These are phyloP conservation scores for Paramormyrops kingsleyae DNA, from an alignment of 2,113 vertebrate genomes.

Conservation along the genomic window DNA sequence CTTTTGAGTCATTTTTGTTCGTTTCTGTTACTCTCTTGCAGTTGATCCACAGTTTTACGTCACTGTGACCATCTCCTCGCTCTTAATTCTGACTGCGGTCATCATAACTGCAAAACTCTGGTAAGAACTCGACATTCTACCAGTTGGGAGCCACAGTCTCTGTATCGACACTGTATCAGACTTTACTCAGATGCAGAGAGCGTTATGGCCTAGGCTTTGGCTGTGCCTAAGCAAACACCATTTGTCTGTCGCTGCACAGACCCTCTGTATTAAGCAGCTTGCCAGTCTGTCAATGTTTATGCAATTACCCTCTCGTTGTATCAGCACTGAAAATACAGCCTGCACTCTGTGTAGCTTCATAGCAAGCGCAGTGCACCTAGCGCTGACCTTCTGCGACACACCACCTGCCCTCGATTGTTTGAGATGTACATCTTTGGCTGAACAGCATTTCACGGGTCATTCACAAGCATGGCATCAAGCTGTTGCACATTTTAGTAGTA, in stretches of 20 bases:
- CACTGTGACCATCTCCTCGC: conserved; percentile 69
- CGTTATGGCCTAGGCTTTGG: background rate
- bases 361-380: background rate
- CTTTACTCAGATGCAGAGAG: background rate
- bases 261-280: background rate
- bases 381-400: background rate
- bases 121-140: conserved; percentile 46
- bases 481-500: background rate
- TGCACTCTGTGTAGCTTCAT: background rate
- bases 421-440: background rate
- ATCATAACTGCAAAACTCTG: conserved; percentile 69
- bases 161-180: background rate
- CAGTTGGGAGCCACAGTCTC: background rate
- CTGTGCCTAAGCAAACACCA: background rate
- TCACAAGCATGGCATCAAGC: background rate
- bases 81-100: conserved; percentile 64
- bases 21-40: conserved; percentile 48
- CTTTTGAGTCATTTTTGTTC: background rate
- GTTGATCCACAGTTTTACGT: conserved; percentile 76
- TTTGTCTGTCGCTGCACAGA: background rate
- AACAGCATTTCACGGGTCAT: background rate
- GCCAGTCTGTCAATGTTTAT: conserved; percentile 3
- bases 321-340: background rate
- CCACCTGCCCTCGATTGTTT: background rate
- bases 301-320: background rate